Evolutionary conservation across 2,888 invertebrate genomes (phyloP).

Genomic region (Drosophila tripunctata): DNA sequence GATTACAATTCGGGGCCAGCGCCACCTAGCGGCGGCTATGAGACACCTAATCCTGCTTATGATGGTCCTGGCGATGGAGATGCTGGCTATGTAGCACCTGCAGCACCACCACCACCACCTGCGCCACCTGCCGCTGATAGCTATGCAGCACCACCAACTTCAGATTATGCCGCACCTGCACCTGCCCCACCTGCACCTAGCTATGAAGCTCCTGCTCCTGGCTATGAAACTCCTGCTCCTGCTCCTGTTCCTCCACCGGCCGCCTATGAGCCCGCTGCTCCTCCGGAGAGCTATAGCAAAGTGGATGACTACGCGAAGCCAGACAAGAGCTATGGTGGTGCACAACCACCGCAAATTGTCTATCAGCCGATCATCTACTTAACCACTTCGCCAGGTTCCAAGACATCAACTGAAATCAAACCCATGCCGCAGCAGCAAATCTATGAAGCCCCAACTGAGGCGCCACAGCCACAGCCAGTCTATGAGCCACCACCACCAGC

Average conservation of each 20-base stretch:
- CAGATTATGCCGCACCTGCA: slow-evolving; percentile 11
- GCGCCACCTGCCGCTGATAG: slow-evolving; percentile 12
- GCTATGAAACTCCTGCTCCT: slow-evolving; percentile 16
- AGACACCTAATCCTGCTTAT: slow-evolving; percentile 45
- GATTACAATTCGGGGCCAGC: slow-evolving; percentile 29
- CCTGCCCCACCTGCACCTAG: neutral
- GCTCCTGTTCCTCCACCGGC: slow-evolving; percentile 12
- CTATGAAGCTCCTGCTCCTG: slow-evolving; percentile 25
- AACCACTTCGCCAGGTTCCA: slow-evolving; percentile 42
- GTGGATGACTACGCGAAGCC: slow-evolving; percentile 34
- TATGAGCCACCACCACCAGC: slow-evolving; percentile 11
- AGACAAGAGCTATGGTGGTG: slow-evolving; percentile 30
- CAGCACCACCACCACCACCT: slow-evolving; percentile 29
- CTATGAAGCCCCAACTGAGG: slow-evolving; percentile 21
- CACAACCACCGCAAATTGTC: slow-evolving; percentile 63
- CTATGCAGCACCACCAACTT: slow-evolving; percentile 31
- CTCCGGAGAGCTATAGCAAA: slow-evolving; percentile 43
- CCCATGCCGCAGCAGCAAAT: slow-evolving; percentile 5
- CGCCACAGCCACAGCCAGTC: neutral
- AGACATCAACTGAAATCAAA: slow-evolving; percentile 7
- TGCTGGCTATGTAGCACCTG: slow-evolving; percentile 51
- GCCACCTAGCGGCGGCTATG: slow-evolving; percentile 28
- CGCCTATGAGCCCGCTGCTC: slow-evolving; percentile 27
- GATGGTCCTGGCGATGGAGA: slow-evolving; percentile 64
- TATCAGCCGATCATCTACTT: slow-evolving; percentile 81